A percentile compares a stretch with the other conserved stretches of the same genome.
phyloP scores from a whole-genome alignment of 30 jellyfish, hydroid and myxozoan genomes.

The Catostylus mosaicus region DNA sequence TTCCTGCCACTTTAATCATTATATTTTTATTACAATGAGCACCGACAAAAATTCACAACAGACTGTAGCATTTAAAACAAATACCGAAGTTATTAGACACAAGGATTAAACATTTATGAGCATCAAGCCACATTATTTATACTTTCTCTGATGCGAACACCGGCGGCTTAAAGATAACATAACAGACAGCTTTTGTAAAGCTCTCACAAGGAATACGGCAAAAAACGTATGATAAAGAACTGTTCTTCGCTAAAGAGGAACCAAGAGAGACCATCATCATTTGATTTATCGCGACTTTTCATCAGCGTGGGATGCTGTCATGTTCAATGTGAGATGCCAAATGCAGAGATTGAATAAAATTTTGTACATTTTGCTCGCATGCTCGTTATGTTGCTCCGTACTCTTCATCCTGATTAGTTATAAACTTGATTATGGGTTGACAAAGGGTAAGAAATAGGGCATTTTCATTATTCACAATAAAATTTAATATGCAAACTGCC shows the following conservation, averaged over 20 bases:
- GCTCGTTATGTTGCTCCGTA: constrained; percentile 60
- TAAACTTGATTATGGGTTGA: constrained; percentile 31
- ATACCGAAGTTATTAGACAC: neutral
- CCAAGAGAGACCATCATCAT: neutral
- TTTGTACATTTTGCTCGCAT: constrained; percentile 36
- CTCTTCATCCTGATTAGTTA: constrained; percentile 29
- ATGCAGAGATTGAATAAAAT: constrained; percentile 24
- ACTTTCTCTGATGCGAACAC: neutral
- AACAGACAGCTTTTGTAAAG: neutral
- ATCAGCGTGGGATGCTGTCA: neutral
- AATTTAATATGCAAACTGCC: no score
- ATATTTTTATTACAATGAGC: neutral
- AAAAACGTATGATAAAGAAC: neutral
- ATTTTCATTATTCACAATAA: no score
- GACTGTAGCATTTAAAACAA: neutral
- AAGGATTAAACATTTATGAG: neutral
- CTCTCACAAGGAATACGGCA: neutral
- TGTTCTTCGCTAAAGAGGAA: neutral
- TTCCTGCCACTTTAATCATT: constrained; percentile 1
- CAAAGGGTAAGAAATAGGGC: constrained; percentile 4
- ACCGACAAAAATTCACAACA: neutral
- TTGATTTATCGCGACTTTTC: neutral
- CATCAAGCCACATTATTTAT: neutral
- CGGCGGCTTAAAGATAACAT: neutral
- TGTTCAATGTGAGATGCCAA: constrained; percentile 22